These are phyloP conservation scores for Dissostichus mawsoni DNA, from an alignment of 2,113 vertebrate species.

Conservation along the genomic window DNA sequence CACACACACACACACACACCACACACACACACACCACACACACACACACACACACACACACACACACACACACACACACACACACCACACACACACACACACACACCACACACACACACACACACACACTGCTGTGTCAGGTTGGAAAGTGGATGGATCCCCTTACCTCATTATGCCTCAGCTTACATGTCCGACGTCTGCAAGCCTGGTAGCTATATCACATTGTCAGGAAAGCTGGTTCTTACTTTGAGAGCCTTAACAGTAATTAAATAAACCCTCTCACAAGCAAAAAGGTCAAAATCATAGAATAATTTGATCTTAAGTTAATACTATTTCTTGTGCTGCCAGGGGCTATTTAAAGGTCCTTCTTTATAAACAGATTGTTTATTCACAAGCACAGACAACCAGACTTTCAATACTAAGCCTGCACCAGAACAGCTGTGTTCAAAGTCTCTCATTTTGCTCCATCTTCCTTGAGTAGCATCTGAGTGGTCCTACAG, in stretches of 20 bases:
- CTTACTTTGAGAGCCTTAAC: constrained; percentile 6
- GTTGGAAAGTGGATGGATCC: constrained; percentile 53
- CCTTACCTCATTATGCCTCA: constrained; percentile 54
- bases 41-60: background rate
- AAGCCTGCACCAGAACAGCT: constrained; percentile 38
- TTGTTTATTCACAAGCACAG: constrained; percentile 8
- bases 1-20: constrained; percentile 6
- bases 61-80: background rate
- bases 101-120: constrained; percentile 24
- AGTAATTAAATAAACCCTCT: constrained; percentile 11
- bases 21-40: constrained; percentile 19
- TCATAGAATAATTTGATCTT: constrained; percentile 20
- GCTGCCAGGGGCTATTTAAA: constrained; percentile 35
- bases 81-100: constrained; percentile 26
- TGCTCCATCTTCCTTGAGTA: constrained; percentile 46
- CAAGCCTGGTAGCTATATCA: constrained; percentile 37
- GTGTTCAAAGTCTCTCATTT: constrained; percentile 37
- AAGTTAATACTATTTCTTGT: background rate
- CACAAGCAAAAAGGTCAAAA: constrained; percentile 22
- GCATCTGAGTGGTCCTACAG: constrained; percentile 49
- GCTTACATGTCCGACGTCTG: constrained; percentile 50
- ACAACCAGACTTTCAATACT: constrained; percentile 7
- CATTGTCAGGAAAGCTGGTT: constrained; percentile 29
- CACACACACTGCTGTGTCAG: constrained; percentile 38
- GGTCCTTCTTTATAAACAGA: constrained; percentile 24